phyloP scores from a whole-genome alignment of 2,797 vertebrate species.

The Sebastes kiyomatsui region DNA sequence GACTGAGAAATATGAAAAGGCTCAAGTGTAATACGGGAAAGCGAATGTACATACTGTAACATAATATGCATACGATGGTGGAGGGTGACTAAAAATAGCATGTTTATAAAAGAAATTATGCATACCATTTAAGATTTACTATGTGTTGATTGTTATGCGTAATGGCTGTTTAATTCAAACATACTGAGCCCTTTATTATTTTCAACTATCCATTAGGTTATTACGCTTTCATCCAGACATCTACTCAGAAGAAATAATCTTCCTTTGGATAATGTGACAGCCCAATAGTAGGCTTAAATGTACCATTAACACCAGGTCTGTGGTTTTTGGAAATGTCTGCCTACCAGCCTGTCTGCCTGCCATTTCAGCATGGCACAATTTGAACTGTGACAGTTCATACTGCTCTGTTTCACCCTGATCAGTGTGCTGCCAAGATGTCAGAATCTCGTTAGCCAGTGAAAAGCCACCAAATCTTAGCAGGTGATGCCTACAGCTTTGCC shows the following conservation, averaged over 20 bases:
- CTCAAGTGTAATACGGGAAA: constrained; percentile 19
- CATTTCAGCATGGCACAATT: constrained; percentile 52
- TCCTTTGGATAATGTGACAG: constrained; percentile 51
- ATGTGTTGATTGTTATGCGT: constrained; percentile 24
- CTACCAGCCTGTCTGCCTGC: constrained; percentile 34
- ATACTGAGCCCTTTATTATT: constrained; percentile 11
- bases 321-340: constrained; percentile 35
- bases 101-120: constrained; percentile 18
- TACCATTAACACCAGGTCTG: constrained; percentile 55
- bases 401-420: constrained; percentile 68
- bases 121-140: constrained; percentile 5
- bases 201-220: constrained; percentile 26
- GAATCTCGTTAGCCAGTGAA: constrained; percentile 70
- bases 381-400: constrained; percentile 70
- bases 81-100: constrained; percentile 17
- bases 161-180: constrained; percentile 33
- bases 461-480: constrained; percentile 63
- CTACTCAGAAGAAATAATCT: constrained; percentile 38
- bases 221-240: constrained; percentile 28
- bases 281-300: constrained; percentile 44
- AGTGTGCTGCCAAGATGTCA: constrained; percentile 73
- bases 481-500: constrained; percentile 56
- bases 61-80: constrained; percentile 17
- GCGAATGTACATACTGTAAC: constrained; percentile 13
- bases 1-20: constrained; percentile 39